phyloP scores from a whole-genome alignment of 2,888 invertebrate species.

The Chymomyza procnemis region DNA sequence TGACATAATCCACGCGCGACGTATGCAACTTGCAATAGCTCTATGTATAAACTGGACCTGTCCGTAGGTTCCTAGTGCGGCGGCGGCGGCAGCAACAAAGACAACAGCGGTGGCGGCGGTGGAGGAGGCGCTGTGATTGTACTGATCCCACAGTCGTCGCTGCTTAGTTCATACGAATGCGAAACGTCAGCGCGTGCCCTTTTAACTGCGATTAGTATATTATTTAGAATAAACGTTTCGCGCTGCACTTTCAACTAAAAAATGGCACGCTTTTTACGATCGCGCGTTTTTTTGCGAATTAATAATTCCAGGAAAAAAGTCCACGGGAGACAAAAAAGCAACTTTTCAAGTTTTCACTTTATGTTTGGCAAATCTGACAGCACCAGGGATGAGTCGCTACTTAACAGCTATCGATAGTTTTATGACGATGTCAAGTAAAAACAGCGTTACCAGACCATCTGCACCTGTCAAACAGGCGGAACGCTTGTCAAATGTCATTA shows the following conservation, averaged over 20 bases:
- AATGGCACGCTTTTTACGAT: conserved; percentile 26
- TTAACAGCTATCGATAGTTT: not conserved
- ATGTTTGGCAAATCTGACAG: conserved; percentile 39
- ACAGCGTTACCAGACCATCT: not conserved
- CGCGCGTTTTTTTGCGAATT: conserved; percentile 47
- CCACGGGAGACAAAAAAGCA: conserved; percentile 63
- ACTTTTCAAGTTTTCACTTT: conserved; percentile 68
- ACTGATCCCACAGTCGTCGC: not conserved
- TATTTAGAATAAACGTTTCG: not conserved
- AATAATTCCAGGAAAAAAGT: conserved; percentile 67
- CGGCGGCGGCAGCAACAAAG: conserved; percentile 22
- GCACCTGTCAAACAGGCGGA: not conserved
- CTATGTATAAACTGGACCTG: conserved; percentile 60
- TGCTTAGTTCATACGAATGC: not conserved
- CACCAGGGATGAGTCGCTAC: not conserved
- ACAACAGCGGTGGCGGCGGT: conserved; percentile 24
- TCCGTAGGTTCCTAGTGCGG: conserved; percentile 37
- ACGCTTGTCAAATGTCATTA: not conserved
- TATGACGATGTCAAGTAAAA: not conserved
- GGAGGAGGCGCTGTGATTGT: conserved; percentile 15
- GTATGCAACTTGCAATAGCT: conserved; percentile 48
- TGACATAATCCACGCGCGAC: conserved; percentile 64
- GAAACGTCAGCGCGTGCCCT: no score
- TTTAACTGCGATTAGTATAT: not conserved
- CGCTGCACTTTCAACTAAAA: conserved; percentile 24